Evolutionary conservation across 1,140 invertebrate species (phyloP).

Genomic region (Aphis craccivora): DNA sequence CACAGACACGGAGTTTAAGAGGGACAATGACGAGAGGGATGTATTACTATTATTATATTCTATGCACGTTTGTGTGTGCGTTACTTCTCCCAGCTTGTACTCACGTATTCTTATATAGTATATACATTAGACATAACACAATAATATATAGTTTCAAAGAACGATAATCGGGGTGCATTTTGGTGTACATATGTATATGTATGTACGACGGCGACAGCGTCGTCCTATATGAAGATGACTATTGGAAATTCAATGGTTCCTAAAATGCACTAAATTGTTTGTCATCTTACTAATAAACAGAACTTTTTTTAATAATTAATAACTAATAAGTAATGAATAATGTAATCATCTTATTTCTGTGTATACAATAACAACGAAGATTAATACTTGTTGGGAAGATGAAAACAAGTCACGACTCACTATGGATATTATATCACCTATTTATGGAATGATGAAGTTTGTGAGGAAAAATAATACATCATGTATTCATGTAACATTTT

Average conservation of each 20-base stretch:
- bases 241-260: background rate
- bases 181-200: background rate
- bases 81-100: background rate
- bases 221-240: background rate
- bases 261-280: background rate
- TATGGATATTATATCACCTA: background rate
- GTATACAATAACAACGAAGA: no score
- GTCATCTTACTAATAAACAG: background rate
- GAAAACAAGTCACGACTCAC: no score
- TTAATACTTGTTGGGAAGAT: no score
- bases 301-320: background rate
- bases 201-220: background rate
- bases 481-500: background rate
- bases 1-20: conserved; percentile 39
- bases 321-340: no score
- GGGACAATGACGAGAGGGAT: background rate
- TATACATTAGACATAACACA: background rate
- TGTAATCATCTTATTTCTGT: no score
- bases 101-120: background rate
- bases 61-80: background rate
- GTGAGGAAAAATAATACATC: background rate
- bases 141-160: conserved; percentile 26
- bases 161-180: background rate
- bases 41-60: background rate
- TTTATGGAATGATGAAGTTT: background rate